Conservation (phyloP, 2,888 invertebrate genomes). For the Laspeyria flexula region DNA sequence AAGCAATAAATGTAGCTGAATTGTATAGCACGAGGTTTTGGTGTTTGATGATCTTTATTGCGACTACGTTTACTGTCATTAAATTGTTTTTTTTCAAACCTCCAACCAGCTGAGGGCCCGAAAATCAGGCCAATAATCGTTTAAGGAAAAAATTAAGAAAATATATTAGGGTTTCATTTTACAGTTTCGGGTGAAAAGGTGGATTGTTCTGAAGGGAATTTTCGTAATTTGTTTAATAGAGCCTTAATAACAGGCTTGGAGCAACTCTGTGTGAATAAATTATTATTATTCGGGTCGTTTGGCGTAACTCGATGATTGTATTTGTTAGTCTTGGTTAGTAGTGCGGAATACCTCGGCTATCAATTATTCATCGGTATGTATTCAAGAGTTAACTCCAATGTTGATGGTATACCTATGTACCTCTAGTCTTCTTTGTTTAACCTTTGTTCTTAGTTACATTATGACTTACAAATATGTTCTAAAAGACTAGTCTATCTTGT, state of each 20-base stretch:
- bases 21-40: too few relatives aligned
- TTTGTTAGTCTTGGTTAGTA: neutral
- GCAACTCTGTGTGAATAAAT: constrained; percentile 7
- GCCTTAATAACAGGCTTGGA: constrained; percentile 1
- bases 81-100: too few relatives aligned
- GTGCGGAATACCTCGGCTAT: neutral
- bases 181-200: neutral
- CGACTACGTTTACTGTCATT: too few relatives aligned
- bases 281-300: constrained; percentile 11
- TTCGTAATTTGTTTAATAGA: constrained; percentile 10
- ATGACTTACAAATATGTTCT: too few relatives aligned
- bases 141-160: neutral
- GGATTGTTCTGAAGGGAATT: neutral
- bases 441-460: too few relatives aligned
- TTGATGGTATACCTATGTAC: too few relatives aligned
- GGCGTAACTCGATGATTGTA: neutral
- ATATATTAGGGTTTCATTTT: neutral
- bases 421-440: too few relatives aligned
- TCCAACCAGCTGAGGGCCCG: too few relatives aligned
- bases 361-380: constrained; percentile 4
- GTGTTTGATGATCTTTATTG: too few relatives aligned
- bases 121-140: neutral
- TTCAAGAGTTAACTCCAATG: too few relatives aligned
- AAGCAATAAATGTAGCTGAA: too few relatives aligned
- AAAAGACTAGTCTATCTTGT: too few relatives aligned